These are phyloP conservation scores for Hyles vespertilio DNA, from an alignment of 1,140 invertebrate genomes.

Conservation along the genomic window DNA sequence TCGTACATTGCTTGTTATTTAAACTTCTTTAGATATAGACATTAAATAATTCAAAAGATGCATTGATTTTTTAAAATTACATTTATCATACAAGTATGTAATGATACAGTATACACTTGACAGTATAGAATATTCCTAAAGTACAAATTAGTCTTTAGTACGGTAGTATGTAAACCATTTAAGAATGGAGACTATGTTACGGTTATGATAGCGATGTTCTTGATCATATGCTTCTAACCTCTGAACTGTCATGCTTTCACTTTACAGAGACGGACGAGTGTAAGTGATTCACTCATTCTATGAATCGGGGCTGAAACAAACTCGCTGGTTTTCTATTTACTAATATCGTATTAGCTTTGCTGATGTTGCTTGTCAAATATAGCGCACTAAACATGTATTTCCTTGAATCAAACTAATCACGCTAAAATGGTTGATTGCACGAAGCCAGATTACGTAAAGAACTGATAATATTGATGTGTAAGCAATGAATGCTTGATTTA, in stretches of 20 bases:
- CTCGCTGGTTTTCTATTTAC: constrained; percentile 51
- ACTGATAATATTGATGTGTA: too few relatives aligned
- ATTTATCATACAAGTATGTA: neutral
- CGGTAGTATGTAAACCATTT: too few relatives aligned
- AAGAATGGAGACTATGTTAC: too few relatives aligned
- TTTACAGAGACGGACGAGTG: constrained; percentile 74
- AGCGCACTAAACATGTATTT: neutral
- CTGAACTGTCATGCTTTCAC: constrained; percentile 70
- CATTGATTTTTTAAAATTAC: neutral
- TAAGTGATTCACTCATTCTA: constrained; percentile 66
- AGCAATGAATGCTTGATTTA: too few relatives aligned
- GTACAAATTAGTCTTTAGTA: too few relatives aligned
- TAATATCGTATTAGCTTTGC: constrained; percentile 53
- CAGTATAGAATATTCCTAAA: too few relatives aligned
- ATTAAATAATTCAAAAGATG: neutral
- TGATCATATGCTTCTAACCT: constrained; percentile 46
- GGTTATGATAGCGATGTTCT: too few relatives aligned
- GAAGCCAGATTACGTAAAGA: too few relatives aligned
- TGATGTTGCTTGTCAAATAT: constrained; percentile 32
- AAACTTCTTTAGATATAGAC: neutral
- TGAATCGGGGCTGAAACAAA: constrained; percentile 58
- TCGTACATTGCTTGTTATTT: neutral
- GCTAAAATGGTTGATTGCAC: neutral
- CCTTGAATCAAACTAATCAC: neutral
- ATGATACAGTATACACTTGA: neutral